Evolutionary conservation across 2,113 vertebrate genomes (phyloP).

Genomic region (Heliornis fulica): DNA sequence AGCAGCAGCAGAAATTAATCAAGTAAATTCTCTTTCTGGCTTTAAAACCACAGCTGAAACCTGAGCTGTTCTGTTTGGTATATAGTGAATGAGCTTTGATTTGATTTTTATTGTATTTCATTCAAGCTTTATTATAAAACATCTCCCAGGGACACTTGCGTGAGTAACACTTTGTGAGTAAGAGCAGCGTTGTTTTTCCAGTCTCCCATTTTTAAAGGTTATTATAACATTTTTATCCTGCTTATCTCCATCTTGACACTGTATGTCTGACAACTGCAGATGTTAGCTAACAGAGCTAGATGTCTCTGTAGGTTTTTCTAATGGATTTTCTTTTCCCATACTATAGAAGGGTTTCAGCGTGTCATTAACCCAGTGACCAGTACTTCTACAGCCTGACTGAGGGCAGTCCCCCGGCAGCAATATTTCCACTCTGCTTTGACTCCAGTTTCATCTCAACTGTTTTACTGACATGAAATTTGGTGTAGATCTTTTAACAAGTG

Average conservation of each 20-base stretch:
- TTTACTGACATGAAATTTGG: neutral
- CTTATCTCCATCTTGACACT: neutral
- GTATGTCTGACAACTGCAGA: neutral
- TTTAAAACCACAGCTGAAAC: constrained; percentile 46
- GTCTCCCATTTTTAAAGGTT: neutral
- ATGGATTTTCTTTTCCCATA: neutral
- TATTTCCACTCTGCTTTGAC: neutral
- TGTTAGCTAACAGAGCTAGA: constrained; percentile 19
- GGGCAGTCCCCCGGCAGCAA: neutral
- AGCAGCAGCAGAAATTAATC: constrained; percentile 9
- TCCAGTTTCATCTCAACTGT: neutral
- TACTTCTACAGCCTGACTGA: neutral
- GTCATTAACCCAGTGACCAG: constrained; percentile 48
- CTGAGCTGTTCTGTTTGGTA: constrained; percentile 7
- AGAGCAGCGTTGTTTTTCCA: constrained; percentile 8
- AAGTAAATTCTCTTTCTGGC: neutral
- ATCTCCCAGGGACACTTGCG: constrained; percentile 47
- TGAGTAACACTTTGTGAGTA: neutral
- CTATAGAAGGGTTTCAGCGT: neutral
- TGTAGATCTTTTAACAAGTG: neutral
- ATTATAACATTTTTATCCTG: neutral
- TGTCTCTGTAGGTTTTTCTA: constrained; percentile 43
- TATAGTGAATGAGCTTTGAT: constrained; percentile 20
- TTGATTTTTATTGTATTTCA: constrained; percentile 56
- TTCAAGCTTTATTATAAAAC: constrained; percentile 39